These are phyloP conservation scores for Philaethria dido DNA, from an alignment of 2,888 invertebrate genomes.

Conservation along the genomic window DNA sequence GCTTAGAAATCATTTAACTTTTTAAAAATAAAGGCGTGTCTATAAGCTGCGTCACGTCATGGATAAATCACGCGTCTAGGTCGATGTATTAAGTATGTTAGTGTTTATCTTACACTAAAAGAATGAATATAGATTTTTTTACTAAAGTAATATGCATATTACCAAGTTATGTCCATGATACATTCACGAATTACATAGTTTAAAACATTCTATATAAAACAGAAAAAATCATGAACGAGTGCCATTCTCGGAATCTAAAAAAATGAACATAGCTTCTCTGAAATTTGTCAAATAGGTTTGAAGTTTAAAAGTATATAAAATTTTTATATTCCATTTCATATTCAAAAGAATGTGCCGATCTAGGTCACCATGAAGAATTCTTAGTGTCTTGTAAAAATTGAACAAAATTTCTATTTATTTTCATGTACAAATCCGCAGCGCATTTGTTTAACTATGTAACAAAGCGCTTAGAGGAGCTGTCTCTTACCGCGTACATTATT, in stretches of 20 bases:
- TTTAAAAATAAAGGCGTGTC: too few relatives aligned
- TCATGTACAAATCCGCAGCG: constrained; percentile 8
- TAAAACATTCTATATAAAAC: background rate
- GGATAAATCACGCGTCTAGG: too few relatives aligned
- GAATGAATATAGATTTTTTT: too few relatives aligned
- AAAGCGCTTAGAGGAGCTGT: constrained; percentile 29
- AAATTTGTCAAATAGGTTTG: constrained; percentile 3
- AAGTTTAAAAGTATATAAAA: background rate
- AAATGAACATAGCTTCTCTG: background rate
- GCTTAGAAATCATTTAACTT: too few relatives aligned
- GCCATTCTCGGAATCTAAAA: background rate
- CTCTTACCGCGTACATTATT: constrained; percentile 33
- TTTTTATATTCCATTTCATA: background rate
- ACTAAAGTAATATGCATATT: too few relatives aligned
- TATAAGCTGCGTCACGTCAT: too few relatives aligned
- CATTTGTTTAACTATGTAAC: constrained; percentile 19
- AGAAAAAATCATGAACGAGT: background rate
- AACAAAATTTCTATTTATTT: constrained; percentile 5
- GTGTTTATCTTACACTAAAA: too few relatives aligned
- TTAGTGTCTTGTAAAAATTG: background rate
- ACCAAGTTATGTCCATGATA: too few relatives aligned
- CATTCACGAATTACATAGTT: too few relatives aligned
- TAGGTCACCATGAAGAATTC: background rate
- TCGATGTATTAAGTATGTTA: too few relatives aligned
- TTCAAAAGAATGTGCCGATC: constrained; percentile 1